Evolutionary conservation across 1,140 invertebrate species (phyloP).

Genomic region (Drosophila burlai): DNA sequence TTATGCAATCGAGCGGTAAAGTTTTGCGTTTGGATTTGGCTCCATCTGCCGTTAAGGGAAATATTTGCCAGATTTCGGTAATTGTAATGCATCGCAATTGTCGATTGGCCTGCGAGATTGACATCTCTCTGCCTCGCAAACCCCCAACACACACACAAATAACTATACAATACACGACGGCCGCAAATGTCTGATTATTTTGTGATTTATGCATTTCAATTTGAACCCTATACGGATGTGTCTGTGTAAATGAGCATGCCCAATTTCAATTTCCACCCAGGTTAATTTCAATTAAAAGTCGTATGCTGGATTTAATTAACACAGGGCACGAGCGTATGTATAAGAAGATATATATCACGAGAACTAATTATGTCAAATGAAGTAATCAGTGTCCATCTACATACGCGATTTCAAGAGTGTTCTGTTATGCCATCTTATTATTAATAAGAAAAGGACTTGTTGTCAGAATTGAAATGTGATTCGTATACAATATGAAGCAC

Average conservation of each 20-base stretch:
- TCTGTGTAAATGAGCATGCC: slow-evolving; percentile 55
- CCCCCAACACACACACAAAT: background rate
- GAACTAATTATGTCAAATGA: slow-evolving; percentile 29
- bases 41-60: slow-evolving; percentile 58
- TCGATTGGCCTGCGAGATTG: slow-evolving; percentile 78
- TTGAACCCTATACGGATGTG: slow-evolving; percentile 64
- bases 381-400: slow-evolving; percentile 2
- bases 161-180: slow-evolving; percentile 16
- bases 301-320: slow-evolving; percentile 65
- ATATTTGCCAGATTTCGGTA: slow-evolving; percentile 72
- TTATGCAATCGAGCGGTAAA: slow-evolving; percentile 59
- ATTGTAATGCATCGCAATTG: slow-evolving; percentile 75
- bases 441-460: background rate
- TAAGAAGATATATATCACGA: slow-evolving; percentile 7
- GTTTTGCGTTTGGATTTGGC: slow-evolving; percentile 43
- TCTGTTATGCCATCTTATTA: background rate
- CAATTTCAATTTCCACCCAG: slow-evolving; percentile 55
- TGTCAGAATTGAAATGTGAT: too few relatives aligned
- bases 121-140: slow-evolving; percentile 33
- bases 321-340: slow-evolving; percentile 12
- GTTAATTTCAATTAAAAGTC: slow-evolving; percentile 78
- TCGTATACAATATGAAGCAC: background rate
- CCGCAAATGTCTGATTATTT: slow-evolving; percentile 73
- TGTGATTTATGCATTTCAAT: slow-evolving; percentile 78
- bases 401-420: background rate